Percentiles rank a stretch among this genome's conserved stretches.
Evolutionary conservation across 2,797 vertebrate species (phyloP).

Genomic region (Sternotherus odoratus): DNA sequence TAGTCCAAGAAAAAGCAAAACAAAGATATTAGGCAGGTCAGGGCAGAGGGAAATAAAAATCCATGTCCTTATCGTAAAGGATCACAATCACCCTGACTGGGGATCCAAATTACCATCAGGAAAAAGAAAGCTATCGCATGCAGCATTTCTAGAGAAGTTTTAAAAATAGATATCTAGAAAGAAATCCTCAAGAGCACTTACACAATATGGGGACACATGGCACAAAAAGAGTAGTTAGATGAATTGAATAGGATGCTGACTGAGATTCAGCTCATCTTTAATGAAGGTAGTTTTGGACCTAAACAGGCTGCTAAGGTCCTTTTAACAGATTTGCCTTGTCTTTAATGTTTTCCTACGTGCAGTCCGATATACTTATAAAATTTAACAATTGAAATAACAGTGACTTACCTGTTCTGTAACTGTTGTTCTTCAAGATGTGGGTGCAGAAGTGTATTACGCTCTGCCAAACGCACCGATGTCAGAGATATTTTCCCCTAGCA

Average conservation of each 20-base stretch:
- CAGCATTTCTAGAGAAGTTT: constrained; percentile 14
- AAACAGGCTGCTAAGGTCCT: background rate
- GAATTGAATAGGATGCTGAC: background rate
- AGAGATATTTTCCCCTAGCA: background rate
- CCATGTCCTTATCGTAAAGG: background rate
- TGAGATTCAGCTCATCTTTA: background rate
- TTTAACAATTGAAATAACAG: background rate
- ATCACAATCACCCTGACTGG: accelerated
- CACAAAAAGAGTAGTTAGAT: background rate
- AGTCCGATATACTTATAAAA: background rate
- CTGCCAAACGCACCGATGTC: background rate
- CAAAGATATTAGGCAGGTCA: background rate
- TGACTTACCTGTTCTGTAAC: background rate
- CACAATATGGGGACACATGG: background rate
- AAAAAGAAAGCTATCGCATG: background rate
- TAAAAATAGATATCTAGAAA: constrained; percentile 1
- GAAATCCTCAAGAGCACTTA: background rate
- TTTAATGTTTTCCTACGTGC: background rate
- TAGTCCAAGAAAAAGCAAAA: background rate
- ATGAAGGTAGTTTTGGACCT: background rate
- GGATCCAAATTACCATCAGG: background rate
- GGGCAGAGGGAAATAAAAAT: background rate
- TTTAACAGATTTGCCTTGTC: background rate
- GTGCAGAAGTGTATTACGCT: background rate
- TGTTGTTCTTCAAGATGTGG: background rate